Evolutionary conservation across 2,113 vertebrate genomes (phyloP), one percentile per base, ranked within the genome.

Genomic region (Oncorhynchus keta): DNA sequence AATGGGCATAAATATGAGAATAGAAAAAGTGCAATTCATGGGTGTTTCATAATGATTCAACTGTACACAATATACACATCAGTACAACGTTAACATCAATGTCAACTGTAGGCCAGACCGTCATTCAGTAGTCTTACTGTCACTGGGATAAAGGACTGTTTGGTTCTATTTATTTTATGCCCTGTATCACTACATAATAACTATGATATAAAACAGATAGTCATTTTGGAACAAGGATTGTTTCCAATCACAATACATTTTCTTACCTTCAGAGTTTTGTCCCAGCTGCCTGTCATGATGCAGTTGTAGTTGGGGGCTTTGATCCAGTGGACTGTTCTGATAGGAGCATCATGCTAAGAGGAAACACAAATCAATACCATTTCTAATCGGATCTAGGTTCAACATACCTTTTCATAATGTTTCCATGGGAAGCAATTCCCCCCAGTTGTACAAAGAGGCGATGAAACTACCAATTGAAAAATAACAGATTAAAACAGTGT

Each of bases 221-320:
- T 55, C 4, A 55, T 55, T 55, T 16, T 55, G 16, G 12, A 55
- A 18, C 12, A 55, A 3, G 16, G 16, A 62, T 62, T 3, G n/a
- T 62, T 62, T 22, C 7, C 9, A 7, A 62, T 9, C 5, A 3
- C 59, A 62, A 16, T 62, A 1, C 7, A 24, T 62, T 22, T 16
- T 62, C 59, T 62, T 22, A 62, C 98, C 95, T 99, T 99, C 69
- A 99, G 77, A 9, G 96, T 98, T 94, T 99, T 99, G 90, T 99
- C 98, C 98, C 98, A 99, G 81, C 97, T 99, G 64, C 97, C 97
- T 0, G 97, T 99, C 98, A 99, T 99, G 83, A 99, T 86, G 74
- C 98, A 99, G 90, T 93, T 99, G 80, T 99, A 99, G 92, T 97
- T 99, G 0, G 97, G 97, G 12, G 98, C 97, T 93, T 99, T 99